Conservation (phyloP, 2,888 invertebrate species). For the Anoplius nigerrimus region DNA sequence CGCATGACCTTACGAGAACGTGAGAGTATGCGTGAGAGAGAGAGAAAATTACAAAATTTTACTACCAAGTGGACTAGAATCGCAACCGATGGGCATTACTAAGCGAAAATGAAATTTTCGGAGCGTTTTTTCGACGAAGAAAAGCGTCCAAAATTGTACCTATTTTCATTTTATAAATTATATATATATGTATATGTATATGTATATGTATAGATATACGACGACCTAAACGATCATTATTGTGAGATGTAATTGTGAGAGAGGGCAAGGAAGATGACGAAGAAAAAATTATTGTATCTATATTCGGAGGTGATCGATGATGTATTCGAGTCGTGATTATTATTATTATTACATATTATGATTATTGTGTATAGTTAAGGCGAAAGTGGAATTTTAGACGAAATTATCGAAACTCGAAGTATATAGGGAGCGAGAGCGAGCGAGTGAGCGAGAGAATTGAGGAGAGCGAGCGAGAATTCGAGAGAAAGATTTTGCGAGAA, state of each 20-base stretch:
- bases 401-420: slow-evolving; percentile 61
- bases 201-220: slow-evolving; percentile 69
- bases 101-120: slow-evolving; percentile 70
- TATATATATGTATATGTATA: slow-evolving; percentile 66
- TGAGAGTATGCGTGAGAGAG: slow-evolving; percentile 46
- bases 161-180: slow-evolving; percentile 75
- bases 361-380: slow-evolving; percentile 71
- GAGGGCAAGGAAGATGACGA: slow-evolving; percentile 51
- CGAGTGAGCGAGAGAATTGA: slow-evolving; percentile 20
- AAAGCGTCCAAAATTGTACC: slow-evolving; percentile 75
- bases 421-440: slow-evolving; percentile 51
- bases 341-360: slow-evolving; percentile 55
- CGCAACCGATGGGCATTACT: slow-evolving; percentile 76
- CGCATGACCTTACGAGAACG: slow-evolving; percentile 39
- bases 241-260: slow-evolving; percentile 67
- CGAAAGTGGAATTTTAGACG: slow-evolving; percentile 61
- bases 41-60: slow-evolving; percentile 69
- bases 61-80: slow-evolving; percentile 75
- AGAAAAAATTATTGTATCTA: slow-evolving; percentile 72
- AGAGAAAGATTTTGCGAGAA: slow-evolving; percentile 32
- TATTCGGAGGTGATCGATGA: slow-evolving; percentile 72
- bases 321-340: slow-evolving; percentile 74
- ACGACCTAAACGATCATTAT: slow-evolving; percentile 71
- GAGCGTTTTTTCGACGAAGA: slow-evolving; percentile 73
- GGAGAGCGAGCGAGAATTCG: slow-evolving; percentile 8